Percentiles rank a stretch among this genome's conserved stretches.
Evolutionary conservation across 2,113 vertebrate species (phyloP).

Genomic region (Nesoenas mayeri): DNA sequence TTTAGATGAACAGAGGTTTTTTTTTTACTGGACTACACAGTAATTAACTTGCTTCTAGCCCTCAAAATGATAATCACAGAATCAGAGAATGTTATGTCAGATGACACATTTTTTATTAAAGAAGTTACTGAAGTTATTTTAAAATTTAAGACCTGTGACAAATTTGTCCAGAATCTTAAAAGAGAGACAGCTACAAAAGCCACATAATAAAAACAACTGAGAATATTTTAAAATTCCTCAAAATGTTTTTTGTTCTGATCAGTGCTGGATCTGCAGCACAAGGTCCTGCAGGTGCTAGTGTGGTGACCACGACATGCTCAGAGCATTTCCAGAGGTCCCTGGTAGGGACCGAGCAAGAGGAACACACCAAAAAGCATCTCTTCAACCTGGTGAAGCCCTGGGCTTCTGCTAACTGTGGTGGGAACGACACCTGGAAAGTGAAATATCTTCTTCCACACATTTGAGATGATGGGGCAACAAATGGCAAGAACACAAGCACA

Average conservation of each 20-base stretch:
- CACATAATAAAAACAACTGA: not conserved
- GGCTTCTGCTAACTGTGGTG: too few species aligned
- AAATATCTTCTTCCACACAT: too few species aligned
- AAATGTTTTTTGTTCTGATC: not conserved
- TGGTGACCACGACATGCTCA: fast-evolving
- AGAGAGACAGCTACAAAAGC: not conserved
- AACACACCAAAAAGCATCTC: not conserved
- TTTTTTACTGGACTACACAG: not conserved
- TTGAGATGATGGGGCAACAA: too few species aligned
- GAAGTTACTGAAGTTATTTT: not conserved
- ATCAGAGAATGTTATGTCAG: not conserved
- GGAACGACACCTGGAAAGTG: too few species aligned
- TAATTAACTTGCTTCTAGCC: not conserved
- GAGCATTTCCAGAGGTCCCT: not conserved
- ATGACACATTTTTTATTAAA: not conserved
- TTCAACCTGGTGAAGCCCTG: not conserved
- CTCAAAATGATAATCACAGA: not conserved
- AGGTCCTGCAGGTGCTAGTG: not conserved
- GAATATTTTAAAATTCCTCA: not conserved
- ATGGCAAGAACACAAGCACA: too few species aligned
- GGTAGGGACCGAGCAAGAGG: not conserved
- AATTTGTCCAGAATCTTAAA: not conserved
- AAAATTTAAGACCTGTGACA: not conserved
- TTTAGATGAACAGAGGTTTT: not conserved
- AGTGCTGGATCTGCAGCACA: not conserved